phyloP scores from a whole-genome alignment of 2,888 invertebrate species.

The Pardosa pseudoannulata region DNA sequence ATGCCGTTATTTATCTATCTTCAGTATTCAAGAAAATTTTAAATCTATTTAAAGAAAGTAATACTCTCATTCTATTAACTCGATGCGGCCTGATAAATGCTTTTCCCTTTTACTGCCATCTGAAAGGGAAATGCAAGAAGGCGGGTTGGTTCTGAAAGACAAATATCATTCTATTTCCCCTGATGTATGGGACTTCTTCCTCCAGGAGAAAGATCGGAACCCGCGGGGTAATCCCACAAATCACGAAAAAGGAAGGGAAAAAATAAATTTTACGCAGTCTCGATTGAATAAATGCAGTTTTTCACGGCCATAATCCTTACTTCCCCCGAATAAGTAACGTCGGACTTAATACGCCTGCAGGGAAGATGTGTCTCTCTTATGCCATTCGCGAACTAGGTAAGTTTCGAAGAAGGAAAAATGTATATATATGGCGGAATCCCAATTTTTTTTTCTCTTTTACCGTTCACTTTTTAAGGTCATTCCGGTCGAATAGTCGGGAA shows the following conservation, averaged over 20 bases:
- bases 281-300: conserved; percentile 9
- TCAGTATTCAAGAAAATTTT: too few relatives aligned
- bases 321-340: background rate
- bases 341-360: background rate
- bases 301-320: background rate
- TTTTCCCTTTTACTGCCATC: too few relatives aligned
- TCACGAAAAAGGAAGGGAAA: background rate
- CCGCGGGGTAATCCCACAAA: background rate
- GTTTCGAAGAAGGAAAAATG: too few relatives aligned
- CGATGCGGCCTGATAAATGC: too few relatives aligned
- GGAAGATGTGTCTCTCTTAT: background rate
- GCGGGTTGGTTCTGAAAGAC: too few relatives aligned
- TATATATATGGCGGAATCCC: background rate
- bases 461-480: background rate
- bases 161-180: background rate
- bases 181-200: conserved; percentile 4
- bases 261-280: too few relatives aligned
- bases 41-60: too few relatives aligned
- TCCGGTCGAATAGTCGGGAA: too few relatives aligned
- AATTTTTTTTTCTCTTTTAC: background rate
- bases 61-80: too few relatives aligned
- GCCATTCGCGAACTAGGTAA: background rate
- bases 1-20: too few relatives aligned
- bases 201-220: background rate
- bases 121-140: too few relatives aligned